Conservation (phyloP, 64 coral and sea anemone species). For the Montipora cactus region DNA sequence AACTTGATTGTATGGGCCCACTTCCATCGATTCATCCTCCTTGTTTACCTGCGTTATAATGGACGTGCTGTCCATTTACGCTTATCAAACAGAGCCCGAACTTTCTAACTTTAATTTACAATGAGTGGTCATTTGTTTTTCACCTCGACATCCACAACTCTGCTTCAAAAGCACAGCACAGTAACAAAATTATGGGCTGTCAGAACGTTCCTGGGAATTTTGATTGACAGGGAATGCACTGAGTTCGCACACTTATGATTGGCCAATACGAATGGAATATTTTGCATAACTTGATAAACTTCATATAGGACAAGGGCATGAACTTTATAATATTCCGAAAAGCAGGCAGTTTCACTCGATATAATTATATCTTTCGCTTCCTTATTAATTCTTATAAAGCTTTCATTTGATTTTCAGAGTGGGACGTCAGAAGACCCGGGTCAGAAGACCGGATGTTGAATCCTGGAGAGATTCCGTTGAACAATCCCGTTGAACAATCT, state of each 20-base stretch:
- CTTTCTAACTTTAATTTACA: not conserved
- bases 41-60: conserved; percentile 98
- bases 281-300: conserved; percentile 21
- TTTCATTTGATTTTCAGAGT: too few relatives aligned
- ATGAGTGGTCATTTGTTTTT: conserved; percentile 53
- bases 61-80: conserved; percentile 96
- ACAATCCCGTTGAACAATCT: too few relatives aligned
- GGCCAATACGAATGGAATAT: not conserved
- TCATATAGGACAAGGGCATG: not conserved
- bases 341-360: not conserved
- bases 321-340: not conserved
- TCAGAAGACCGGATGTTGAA: too few relatives aligned
- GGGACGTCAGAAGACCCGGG: too few relatives aligned
- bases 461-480: too few relatives aligned
- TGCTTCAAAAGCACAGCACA: not conserved
- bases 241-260: conserved; percentile 7
- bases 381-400: too few relatives aligned
- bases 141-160: not conserved
- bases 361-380: not conserved
- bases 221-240: conserved; percentile 30
- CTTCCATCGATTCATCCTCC: conserved; percentile 87
- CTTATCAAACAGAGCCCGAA: conserved; percentile 44
- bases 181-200: conserved; percentile 61
- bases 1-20: conserved; percentile 72
- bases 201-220: not conserved